These are phyloP conservation scores for Chionis minor DNA, from an alignment of 2,113 vertebrate species.

Conservation along the genomic window DNA sequence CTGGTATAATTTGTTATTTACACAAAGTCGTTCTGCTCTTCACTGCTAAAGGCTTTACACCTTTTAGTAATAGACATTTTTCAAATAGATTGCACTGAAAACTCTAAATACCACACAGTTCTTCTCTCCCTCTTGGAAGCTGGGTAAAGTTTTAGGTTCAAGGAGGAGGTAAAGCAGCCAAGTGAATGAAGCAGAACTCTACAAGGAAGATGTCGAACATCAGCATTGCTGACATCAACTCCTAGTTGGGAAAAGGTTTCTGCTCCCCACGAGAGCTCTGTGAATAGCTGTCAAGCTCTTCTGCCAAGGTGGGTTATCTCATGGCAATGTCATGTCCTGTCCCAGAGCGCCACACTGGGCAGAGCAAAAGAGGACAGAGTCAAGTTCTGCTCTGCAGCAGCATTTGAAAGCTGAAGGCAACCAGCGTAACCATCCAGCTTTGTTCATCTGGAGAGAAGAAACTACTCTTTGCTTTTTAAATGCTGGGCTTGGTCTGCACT, in stretches of 20 bases:
- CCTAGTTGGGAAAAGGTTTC: neutral
- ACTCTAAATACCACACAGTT: neutral
- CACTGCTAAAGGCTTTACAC: slow-evolving; percentile 12
- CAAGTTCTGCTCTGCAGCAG: neutral
- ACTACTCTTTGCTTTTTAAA: neutral
- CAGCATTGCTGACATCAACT: neutral
- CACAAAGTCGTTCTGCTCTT: neutral
- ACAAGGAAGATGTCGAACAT: neutral
- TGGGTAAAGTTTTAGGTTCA: neutral
- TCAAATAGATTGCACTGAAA: neutral
- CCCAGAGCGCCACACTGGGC: neutral
- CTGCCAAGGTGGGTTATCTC: neutral
- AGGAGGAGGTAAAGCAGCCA: neutral
- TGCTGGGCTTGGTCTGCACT: neutral
- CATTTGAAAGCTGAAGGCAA: neutral
- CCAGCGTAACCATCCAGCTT: neutral
- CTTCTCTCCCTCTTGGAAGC: neutral
- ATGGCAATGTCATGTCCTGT: neutral
- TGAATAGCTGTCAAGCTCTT: neutral
- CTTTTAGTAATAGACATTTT: neutral
- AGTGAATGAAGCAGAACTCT: neutral
- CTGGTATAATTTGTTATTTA: slow-evolving; percentile 23
- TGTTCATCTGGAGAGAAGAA: neutral
- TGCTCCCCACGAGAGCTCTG: neutral
- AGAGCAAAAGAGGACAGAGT: neutral